A percentile compares a stretch with the other conserved stretches of the same genome.
phyloP scores from a whole-genome alignment of 2,113 vertebrate genomes.

The Tupaia chinensis region DNA sequence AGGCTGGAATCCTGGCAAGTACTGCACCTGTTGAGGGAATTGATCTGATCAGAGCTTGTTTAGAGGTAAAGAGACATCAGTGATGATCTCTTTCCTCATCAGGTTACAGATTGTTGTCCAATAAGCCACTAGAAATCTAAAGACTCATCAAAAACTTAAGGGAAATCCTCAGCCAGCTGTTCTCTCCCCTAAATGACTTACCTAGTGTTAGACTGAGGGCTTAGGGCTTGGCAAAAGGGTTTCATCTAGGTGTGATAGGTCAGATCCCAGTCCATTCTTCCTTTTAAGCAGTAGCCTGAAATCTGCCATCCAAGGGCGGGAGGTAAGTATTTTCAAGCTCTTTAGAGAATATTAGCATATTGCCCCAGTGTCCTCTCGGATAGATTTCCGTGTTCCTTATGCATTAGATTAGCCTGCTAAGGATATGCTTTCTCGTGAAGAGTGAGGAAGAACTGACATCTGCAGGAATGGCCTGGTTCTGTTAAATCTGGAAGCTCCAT shows the following conservation, averaged over 20 bases:
- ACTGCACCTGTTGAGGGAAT: not conserved
- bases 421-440: conserved; percentile 53
- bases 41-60: conserved; percentile 58
- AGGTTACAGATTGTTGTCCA: conserved; percentile 54
- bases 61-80: conserved; percentile 21
- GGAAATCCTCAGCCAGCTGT: conserved; percentile 71
- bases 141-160: conserved; percentile 64
- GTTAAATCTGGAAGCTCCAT: not conserved
- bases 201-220: conserved; percentile 23
- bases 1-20: not conserved
- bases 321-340: conserved; percentile 24
- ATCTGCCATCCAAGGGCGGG: conserved; percentile 16
- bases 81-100: conserved; percentile 42
- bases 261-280: conserved; percentile 46
- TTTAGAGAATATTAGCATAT: conserved; percentile 51
- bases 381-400: conserved; percentile 46
- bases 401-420: conserved; percentile 70
- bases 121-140: conserved; percentile 59
- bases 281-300: conserved; percentile 64
- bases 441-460: conserved; percentile 27
- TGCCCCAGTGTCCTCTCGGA: conserved; percentile 66
- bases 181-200: conserved; percentile 9
- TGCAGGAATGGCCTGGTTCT: conserved; percentile 26
- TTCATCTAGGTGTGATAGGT: conserved; percentile 67
- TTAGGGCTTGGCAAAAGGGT: not conserved